These are phyloP conservation scores for Ptiloglossa arizonensis DNA, from an alignment of 1,140 invertebrate genomes.

Conservation along the genomic window DNA sequence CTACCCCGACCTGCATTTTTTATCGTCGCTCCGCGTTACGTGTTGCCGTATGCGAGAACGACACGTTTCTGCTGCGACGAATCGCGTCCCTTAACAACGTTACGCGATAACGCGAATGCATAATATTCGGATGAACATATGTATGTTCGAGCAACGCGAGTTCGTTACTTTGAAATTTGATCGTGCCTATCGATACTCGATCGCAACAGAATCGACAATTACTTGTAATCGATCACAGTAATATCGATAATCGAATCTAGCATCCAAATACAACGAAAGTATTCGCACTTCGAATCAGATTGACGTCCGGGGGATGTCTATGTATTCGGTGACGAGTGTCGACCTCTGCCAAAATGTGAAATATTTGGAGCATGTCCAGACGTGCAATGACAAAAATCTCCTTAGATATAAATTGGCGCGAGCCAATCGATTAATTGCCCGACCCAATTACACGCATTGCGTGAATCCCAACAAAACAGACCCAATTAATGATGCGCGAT, in stretches of 20 bases:
- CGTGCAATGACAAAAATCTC: constrained; percentile 15
- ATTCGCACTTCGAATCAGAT: not conserved
- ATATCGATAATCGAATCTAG: not conserved
- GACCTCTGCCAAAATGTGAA: constrained; percentile 38
- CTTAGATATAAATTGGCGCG: constrained; percentile 33
- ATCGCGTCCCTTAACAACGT: not conserved
- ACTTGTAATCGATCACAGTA: not conserved
- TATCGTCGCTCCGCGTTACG: not conserved
- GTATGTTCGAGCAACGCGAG: not conserved
- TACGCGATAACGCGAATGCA: too few species aligned
- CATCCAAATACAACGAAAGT: not conserved
- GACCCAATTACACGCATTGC: not conserved
- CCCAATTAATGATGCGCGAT: not conserved
- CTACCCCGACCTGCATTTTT: not conserved
- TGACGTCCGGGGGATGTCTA: not conserved
- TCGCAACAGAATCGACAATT: not conserved
- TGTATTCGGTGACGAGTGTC: not conserved
- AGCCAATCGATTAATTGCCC: constrained; percentile 30
- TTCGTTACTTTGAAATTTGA: not conserved
- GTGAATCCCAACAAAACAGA: not conserved
- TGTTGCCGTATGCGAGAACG: too few species aligned
- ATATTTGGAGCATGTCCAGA: constrained; percentile 37
- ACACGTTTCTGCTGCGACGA: not conserved
- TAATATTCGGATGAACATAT: too few species aligned
- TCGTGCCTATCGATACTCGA: not conserved